Percentiles rank a stretch among this genome's conserved stretches.
Conservation (phyloP, 92 coral and sea anemone species). For the Micromussa lordhowensis region DNA sequence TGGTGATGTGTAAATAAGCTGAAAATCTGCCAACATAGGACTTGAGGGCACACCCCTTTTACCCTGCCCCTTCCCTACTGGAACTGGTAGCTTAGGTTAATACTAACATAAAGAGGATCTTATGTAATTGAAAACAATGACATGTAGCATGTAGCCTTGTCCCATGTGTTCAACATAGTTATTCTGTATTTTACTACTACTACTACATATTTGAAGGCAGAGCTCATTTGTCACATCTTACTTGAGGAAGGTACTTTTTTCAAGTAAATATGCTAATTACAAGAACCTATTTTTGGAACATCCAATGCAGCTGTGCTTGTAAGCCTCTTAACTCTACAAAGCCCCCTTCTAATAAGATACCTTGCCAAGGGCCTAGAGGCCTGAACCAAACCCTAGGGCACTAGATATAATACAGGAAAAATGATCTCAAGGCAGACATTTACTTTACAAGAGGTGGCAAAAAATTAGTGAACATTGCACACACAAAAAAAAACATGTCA, state of each 20-base stretch:
- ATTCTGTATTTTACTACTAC: not conserved
- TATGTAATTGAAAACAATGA: too few species aligned
- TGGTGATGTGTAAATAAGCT: too few species aligned
- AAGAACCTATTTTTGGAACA: too few species aligned
- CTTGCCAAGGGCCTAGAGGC: slow-evolving; percentile 4
- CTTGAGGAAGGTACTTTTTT: not conserved
- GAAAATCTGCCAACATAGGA: too few species aligned
- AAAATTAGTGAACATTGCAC: too few species aligned
- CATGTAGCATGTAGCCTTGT: slow-evolving; percentile 2
- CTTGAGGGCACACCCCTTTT: too few species aligned
- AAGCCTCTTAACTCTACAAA: slow-evolving; percentile 11
- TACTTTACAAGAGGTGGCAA: too few species aligned
- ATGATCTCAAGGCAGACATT: too few species aligned
- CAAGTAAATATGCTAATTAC: too few species aligned
- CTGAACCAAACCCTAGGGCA: slow-evolving; percentile 22
- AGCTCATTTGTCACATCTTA: slow-evolving; percentile 19
- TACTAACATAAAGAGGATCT: slow-evolving; percentile 13
- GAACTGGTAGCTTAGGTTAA: slow-evolving; percentile 11
- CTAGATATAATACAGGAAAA: too few species aligned
- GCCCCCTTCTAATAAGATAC: slow-evolving; percentile 25
- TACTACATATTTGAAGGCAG: not conserved
- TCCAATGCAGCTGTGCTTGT: slow-evolving; percentile 12
- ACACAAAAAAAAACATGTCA: too few species aligned
- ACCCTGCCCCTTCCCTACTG: slow-evolving; percentile 20
- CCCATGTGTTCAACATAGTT: slow-evolving; percentile 1